These are phyloP conservation scores for Batillaria attramentaria DNA, from an alignment of 1,140 invertebrate species.

Conservation along the genomic window DNA sequence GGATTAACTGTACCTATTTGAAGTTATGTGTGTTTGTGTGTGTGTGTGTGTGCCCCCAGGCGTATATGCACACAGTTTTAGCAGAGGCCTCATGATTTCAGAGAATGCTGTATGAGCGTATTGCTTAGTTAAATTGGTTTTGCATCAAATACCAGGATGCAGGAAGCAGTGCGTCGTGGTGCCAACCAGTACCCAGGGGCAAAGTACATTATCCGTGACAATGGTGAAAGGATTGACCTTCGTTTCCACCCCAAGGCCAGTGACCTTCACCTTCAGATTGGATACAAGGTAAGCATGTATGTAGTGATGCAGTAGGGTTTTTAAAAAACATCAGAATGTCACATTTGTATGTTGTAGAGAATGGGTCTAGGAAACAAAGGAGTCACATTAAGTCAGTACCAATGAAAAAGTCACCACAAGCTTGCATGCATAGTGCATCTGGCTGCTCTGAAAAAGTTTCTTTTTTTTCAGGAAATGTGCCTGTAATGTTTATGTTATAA, in stretches of 20 bases:
- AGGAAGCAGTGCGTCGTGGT: conserved; percentile 94
- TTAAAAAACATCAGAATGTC: not conserved
- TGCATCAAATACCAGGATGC: conserved; percentile 82
- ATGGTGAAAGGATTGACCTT: conserved; percentile 98
- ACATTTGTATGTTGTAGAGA: not conserved
- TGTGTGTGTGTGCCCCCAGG: too few species aligned
- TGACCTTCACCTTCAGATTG: conserved; percentile 98
- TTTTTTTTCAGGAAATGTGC: not conserved
- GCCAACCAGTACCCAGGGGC: conserved; percentile 99
- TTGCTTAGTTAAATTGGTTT: too few species aligned
- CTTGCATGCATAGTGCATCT: not conserved
- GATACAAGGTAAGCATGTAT: conserved; percentile 82
- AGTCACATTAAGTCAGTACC: not conserved
- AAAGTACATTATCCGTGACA: conserved; percentile 99
- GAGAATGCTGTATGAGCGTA: too few species aligned
- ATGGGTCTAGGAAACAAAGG: not conserved
- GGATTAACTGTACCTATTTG: too few species aligned
- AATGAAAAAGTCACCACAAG: not conserved
- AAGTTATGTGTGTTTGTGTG: too few species aligned
- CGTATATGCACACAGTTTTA: too few species aligned
- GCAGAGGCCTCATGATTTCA: too few species aligned
- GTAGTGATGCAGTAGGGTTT: not conserved
- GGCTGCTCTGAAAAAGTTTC: not conserved
- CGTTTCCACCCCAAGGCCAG: conserved; percentile 98
- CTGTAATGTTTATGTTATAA: too few species aligned